Conservation (phyloP, 2,888 invertebrate genomes). For the Chouioia cunea region DNA sequence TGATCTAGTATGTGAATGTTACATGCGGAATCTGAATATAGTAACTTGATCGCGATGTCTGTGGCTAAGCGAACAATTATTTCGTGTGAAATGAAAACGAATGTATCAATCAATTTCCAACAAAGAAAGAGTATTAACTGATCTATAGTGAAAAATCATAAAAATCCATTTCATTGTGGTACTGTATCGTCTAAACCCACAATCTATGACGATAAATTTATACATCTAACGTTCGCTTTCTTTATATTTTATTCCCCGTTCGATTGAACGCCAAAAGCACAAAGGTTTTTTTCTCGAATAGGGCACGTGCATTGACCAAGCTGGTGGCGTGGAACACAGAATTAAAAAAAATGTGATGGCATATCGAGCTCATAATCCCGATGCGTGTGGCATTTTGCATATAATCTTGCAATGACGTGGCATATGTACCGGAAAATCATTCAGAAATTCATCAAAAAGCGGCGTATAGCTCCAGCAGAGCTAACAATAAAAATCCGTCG, state of each 20-base stretch:
- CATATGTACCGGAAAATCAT: conserved; percentile 47
- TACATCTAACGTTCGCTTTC: not conserved
- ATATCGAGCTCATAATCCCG: conserved; percentile 13
- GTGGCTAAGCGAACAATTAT: no score
- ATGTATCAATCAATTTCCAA: no score
- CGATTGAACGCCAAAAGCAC: not conserved
- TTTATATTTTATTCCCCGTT: not conserved
- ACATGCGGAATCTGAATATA: no score
- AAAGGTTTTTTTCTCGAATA: not conserved
- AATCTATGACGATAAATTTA: conserved; percentile 20
- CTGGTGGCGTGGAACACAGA: not conserved
- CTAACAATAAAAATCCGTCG: conserved; percentile 45
- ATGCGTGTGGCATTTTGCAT: not conserved
- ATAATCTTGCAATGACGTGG: conserved; percentile 11
- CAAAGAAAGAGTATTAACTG: no score
- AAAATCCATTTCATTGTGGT: no score
- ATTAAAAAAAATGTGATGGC: conserved; percentile 11
- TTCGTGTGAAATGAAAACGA: no score
- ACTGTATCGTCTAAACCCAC: no score
- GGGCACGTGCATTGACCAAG: not conserved
- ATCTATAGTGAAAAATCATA: no score
- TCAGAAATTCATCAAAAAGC: conserved; percentile 44
- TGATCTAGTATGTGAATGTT: no score
- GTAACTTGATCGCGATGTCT: no score
- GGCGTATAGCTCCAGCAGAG: not conserved